A percentile compares a stretch with the other conserved stretches of the same genome.
phyloP scores from a whole-genome alignment of 2,113 vertebrate genomes.

The Podiceps cristatus region DNA sequence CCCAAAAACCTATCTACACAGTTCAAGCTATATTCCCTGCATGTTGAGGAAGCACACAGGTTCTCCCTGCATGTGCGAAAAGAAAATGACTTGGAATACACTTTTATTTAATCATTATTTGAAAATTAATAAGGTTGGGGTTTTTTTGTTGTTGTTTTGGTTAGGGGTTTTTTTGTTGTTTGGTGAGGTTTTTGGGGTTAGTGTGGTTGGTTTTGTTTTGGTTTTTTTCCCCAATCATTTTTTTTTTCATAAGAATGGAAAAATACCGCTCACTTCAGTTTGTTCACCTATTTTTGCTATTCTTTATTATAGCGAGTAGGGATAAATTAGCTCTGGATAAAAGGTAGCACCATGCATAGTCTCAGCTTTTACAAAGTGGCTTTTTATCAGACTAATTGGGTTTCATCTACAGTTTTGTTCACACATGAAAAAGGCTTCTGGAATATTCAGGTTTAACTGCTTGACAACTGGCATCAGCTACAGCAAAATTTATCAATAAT shows the following conservation, averaged over 20 bases:
- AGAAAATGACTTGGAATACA: not conserved
- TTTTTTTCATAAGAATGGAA: not conserved
- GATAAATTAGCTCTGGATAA: not conserved
- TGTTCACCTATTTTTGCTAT: not conserved
- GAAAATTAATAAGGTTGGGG: no score
- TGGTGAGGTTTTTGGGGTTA: no score
- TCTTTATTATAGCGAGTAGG: not conserved
- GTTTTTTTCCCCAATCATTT: no score
- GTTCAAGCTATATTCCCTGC: not conserved
- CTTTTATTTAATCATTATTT: not conserved
- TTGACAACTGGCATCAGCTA: not conserved
- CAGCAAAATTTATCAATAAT: not conserved
- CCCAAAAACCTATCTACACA: not conserved
- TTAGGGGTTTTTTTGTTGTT: no score
- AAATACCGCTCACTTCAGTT: not conserved
- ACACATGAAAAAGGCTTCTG: not conserved
- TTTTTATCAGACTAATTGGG: not conserved
- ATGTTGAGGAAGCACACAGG: not conserved
- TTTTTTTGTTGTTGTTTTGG: no score
- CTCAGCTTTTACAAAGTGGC: not conserved
- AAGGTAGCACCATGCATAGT: not conserved
- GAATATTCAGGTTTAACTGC: not conserved
- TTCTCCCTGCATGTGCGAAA: not conserved
- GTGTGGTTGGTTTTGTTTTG: no score
- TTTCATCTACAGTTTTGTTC: not conserved